Base-by-base conservation (phyloP, 2,113 vertebrate species). In the Rhabdomys dilectus region DNA sequence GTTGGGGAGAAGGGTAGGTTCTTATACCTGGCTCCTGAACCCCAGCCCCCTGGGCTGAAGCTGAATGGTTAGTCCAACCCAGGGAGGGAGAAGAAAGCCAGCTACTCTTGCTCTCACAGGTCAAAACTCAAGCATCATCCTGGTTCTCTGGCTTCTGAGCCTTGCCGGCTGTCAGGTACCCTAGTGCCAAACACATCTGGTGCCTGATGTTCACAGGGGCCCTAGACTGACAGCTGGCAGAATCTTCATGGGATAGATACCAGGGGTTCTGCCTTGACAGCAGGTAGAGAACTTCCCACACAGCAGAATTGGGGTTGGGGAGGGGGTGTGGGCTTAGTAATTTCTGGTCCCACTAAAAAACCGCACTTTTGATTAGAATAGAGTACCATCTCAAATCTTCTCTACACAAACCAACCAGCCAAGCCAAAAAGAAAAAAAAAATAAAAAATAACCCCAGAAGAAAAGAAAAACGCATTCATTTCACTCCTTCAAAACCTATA, bases 311-410 rank as follows among this genome's bases (percentile, higher is more conserved):
- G 5, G 34, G 77, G 56, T 1, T 62, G 12, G 22, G 3, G 16
- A 11, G n/a, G 62, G 80, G 22, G 16, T n/a, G 42, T 0, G 58
- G 85, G 24, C 36, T 88, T 73, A 97, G 93, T 97, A 89, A 97
- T 96, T 96, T 97, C 97, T 97, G 98, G 97, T 98, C 98, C 96
- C 97, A n/a, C 97, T 98, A 97, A 92, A 97, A 97, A 98, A 97
- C 88, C 93, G 97, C 85, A 94, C 94, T 95, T 96, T 88, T 96
- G 92, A 97, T 97, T 97, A 96, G 96, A 96, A 98, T 98, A 98
- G 97, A 97, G 96, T 98, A 98, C 98, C 97, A 97, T 97, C 93
- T 98, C 93, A 91, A 91, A 89, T 93, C 93, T 97, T 95, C 94
- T 92, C 96, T 97, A 97, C 56, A 95, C 88, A 97, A 94, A 81